Evolutionary conservation across 2,888 invertebrate species (phyloP), one percentile per base, ranked within the genome.

Genomic region (Alviniconcha strummeri): DNA sequence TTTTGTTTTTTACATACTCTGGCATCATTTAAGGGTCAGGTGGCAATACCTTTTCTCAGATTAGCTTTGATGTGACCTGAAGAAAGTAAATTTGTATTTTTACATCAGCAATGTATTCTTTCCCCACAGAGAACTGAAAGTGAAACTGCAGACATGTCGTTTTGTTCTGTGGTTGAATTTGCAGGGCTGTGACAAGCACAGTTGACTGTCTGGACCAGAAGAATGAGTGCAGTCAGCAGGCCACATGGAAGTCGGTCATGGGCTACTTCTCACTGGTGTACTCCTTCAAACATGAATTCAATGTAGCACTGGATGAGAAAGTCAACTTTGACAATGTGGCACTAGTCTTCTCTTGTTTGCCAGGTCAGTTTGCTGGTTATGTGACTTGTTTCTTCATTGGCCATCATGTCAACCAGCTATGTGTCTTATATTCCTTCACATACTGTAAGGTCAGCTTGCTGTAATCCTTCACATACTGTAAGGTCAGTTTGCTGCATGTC

Each of bases 281-380:
- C 77, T n/a, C 19, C 4, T 77, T 57, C 77, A 77, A 77, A n/a
- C 9, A 56, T 19, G 57, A 77, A 1, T 9, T 77, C 17, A n/a
- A n/a, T n/a, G n/a, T n/a, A 57, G 19, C 19, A 19, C 19, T 77
- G 9, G 57, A 57, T 19, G 77, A 77, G 4, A 57, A 77, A 9
- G 11, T 77, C 77, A 77, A 77, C 19, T 77, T 8, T 1, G 36
- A 77, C 57, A 77, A 19, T 17, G 36, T 77, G 77, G 77, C 77
- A 2, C 7, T 6, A 19, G 57, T 77, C 55, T 77, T 77, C 60
- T 77, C 77, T 19, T 77, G 77, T 17, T 8, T 57, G 13, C 77
- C 77, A 19, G 77, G 77, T 77, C 19, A 76, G 76, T 36, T 36
- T 36, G 36, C 36, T 36, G 36, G 36, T 36, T 36, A 36, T 36